Base-by-base conservation (phyloP, 37 sponge, comb jelly and placozoan species). In the Spongilla lacustris region DNA sequence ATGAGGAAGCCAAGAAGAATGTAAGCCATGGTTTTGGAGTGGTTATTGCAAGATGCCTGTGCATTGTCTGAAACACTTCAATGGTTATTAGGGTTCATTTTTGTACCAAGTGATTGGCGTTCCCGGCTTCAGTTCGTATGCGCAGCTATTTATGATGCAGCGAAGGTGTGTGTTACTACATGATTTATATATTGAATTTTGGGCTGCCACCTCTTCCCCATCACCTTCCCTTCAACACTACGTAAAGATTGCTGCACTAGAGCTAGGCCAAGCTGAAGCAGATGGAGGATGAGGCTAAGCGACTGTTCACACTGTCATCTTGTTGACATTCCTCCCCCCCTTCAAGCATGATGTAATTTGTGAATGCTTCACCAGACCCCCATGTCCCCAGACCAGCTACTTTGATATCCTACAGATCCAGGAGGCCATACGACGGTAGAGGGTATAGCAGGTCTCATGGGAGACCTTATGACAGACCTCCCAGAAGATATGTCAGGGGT, bases 231-330 rank as follows among this genome's bases (percentile, higher is more conserved):
- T 79, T 46, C 72, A 94, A 91, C 66, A 87, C 89, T 9, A 50
- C 81, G 32, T 89, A 14, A 94, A 94, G 77, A 94, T 94, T 26
- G 86, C 90, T 38, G 95, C 95, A 50, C 86, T 94, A 11, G 95
- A 94, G n/a, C n/a, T n/a, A n/a, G 68, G 92, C 89, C 58, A 94
- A 94, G 80, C 78, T 94, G 76, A 85, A 83, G 77, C 74, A 79
- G 41, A 94, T 94, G 95, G 90, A 93, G 58, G 79, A 87, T 29
- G 75, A 76, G 41, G 36, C 71, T 23, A 23, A 36, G 30, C 6
- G 48, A n/a, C n/a, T n/a, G n/a, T n/a, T n/a, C n/a, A n/a, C n/a
- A 74, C 36, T 27, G 11, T 14, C 58, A 58, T n/a, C n/a, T n/a
- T n/a, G n/a, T n/a, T n/a, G 21, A 58, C 58, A 8, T 14, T 58